Percentiles rank a stretch among this genome's conserved stretches.
These are phyloP conservation scores for Trissolcus japonicus DNA, from an alignment of 2,888 invertebrate species.

Conservation along the genomic window DNA sequence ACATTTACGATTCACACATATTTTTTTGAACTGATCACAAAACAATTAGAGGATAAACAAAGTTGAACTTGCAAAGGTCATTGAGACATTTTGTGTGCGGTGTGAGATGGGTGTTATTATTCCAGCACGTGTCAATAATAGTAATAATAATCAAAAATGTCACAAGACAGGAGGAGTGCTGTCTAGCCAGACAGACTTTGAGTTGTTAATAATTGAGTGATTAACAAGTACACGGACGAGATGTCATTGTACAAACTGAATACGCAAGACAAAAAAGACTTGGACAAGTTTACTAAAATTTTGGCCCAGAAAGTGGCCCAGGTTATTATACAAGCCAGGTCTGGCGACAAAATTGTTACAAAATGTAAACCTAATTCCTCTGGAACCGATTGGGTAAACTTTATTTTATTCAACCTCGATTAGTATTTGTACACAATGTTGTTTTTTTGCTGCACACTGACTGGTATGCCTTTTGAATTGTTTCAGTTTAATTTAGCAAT, in stretches of 20 bases:
- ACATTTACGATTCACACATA: too few species aligned
- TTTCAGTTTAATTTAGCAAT: constrained; percentile 91
- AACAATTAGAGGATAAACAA: too few species aligned
- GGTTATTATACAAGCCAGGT: constrained; percentile 93
- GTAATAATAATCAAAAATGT: constrained; percentile 15
- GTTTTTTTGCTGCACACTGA: too few species aligned
- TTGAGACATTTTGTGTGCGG: too few species aligned
- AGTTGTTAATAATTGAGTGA: not conserved
- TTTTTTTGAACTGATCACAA: too few species aligned
- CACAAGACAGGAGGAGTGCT: constrained; percentile 23
- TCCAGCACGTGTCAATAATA: too few species aligned
- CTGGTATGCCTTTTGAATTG: too few species aligned
- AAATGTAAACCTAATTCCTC: constrained; percentile 86
- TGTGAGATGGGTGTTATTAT: too few species aligned
- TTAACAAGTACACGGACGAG: not conserved
- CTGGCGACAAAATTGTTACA: constrained; percentile 90
- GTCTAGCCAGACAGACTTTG: not conserved
- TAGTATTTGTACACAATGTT: too few species aligned
- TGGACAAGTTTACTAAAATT: constrained; percentile 93
- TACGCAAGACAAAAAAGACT: constrained; percentile 84
- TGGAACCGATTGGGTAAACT: constrained; percentile 88
- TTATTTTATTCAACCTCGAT: not conserved
- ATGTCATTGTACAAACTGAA: constrained; percentile 76
- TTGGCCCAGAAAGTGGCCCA: constrained; percentile 91
- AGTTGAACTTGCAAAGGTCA: too few species aligned